Evolutionary conservation across 1,140 invertebrate species (phyloP), one percentile per base, ranked within the genome.

Genomic region (Drosophila yakuba): DNA sequence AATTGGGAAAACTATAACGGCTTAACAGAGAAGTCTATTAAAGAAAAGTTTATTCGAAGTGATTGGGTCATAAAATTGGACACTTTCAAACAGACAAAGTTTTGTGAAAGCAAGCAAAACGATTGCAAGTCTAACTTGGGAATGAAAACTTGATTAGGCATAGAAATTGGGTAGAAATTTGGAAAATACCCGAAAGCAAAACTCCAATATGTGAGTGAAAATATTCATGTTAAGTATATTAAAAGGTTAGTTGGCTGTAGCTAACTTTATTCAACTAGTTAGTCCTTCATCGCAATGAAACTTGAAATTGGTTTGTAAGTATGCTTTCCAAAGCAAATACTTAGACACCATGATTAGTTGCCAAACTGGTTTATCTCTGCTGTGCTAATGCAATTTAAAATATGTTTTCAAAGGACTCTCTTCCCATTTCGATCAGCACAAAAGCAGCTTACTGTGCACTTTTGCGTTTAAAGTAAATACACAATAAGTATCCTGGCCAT

Each of bases 381-480:
- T 4, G 1, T 20, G n/a, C 7, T 8, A 43, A 43, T 32, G 15
- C 11, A 60, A 35, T 59, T 71, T 38, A 20, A 44, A 72, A 78
- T 50, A 54, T 52, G 32, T 0, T 44, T 66, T 4, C 10, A 2
- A 43, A 44, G 36, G 14, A 25, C 5, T 56, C 23, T 23, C 38
- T 41, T 5, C 12, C n/a, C 32, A 50, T 41, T 74, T 77, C 51
- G 62, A 69, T 77, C 67, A 58, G 63, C 50, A 68, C 61, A 88
- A 86, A 86, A 88, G 79, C 71, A 35, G 79, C 83, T 86, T 86
- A 86, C 61, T 48, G 48, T 59, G 75, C 83, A 88, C 62, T 76
- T 88, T 82, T 58, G 7, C 66, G 68, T 71, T 82, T 59, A 52
- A 61, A 77, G 50, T 51, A 64, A 74, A 83, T 78, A 59, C 39